These are phyloP conservation scores for Craseonycteris thonglongyai DNA, from an alignment of 2,113 vertebrate species.

Conservation along the genomic window DNA sequence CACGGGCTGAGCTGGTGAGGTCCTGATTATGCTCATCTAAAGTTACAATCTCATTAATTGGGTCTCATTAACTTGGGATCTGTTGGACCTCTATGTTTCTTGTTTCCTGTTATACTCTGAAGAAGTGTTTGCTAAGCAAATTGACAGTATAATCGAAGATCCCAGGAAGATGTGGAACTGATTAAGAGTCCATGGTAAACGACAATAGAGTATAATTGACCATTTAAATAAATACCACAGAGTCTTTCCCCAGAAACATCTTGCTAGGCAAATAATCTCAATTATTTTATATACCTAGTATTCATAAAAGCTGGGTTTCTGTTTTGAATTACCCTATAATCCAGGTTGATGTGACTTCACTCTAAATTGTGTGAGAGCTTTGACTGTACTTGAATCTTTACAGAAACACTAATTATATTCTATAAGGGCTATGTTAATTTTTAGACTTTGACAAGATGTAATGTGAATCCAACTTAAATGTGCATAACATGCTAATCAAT, in stretches of 20 bases:
- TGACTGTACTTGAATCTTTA: not conserved
- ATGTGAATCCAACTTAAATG: not conserved
- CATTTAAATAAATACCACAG: not conserved
- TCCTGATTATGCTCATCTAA: not conserved
- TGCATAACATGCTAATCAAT: not conserved
- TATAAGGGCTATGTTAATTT: not conserved
- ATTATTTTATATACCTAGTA: not conserved
- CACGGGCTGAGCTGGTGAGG: not conserved
- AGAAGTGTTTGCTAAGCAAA: constrained; percentile 2
- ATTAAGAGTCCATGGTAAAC: not conserved
- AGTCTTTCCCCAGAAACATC: not conserved
- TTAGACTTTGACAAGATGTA: not conserved
- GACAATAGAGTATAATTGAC: not conserved
- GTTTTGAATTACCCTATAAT: not conserved
- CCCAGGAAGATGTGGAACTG: not conserved
- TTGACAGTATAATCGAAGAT: not conserved
- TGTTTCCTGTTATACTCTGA: not conserved
- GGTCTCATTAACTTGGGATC: not conserved
- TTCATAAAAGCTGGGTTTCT: not conserved
- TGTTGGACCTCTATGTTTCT: not conserved
- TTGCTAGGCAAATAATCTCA: not conserved
- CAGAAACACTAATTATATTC: not conserved
- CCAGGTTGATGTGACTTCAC: not conserved
- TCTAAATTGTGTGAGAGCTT: not conserved
- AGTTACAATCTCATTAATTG: not conserved